These are phyloP conservation scores for Cerastoderma edule DNA, from an alignment of 2,888 invertebrate species.

Conservation along the genomic window DNA sequence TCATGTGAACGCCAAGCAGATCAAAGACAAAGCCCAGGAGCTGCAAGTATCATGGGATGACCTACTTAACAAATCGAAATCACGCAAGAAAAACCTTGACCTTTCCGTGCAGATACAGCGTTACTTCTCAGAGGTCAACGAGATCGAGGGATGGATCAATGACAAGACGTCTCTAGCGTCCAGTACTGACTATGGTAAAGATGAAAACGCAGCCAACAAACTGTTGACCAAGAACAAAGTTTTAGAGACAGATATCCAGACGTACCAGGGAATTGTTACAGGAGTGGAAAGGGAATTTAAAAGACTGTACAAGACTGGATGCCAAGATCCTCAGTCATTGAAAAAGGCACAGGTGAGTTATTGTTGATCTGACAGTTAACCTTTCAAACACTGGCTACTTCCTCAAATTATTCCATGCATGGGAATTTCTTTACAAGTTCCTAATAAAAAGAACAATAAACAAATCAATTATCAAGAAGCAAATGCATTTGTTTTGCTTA, in stretches of 20 bases:
- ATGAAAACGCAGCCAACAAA: constrained; percentile 96
- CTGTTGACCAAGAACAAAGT: constrained; percentile 97
- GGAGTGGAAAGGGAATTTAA: constrained; percentile 79
- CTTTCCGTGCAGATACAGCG: constrained; percentile 95
- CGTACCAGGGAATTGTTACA: constrained; percentile 80
- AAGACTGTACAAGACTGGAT: constrained; percentile 87
- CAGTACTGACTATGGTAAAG: constrained; percentile 95
- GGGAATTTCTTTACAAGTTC: too few relatives aligned
- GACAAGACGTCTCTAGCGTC: constrained; percentile 96
- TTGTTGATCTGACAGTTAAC: too few relatives aligned
- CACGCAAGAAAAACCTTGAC: constrained; percentile 91
- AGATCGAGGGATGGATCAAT: constrained; percentile 97
- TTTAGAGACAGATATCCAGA: constrained; percentile 85
- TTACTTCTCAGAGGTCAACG: constrained; percentile 98
- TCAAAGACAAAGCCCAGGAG: constrained; percentile 90
- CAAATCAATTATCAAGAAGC: too few relatives aligned
- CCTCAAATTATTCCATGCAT: too few relatives aligned
- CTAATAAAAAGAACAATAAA: too few relatives aligned
- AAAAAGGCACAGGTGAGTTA: constrained; percentile 81
- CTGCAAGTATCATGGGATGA: constrained; percentile 90
- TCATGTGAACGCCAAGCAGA: constrained; percentile 92
- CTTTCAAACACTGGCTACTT: too few relatives aligned
- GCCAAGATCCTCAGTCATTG: constrained; percentile 88
- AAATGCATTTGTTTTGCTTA: too few relatives aligned
- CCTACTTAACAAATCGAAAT: constrained; percentile 89